These are phyloP conservation scores for Lithophane semibrunnea DNA, from an alignment of 2,888 invertebrate genomes.

Conservation along the genomic window DNA sequence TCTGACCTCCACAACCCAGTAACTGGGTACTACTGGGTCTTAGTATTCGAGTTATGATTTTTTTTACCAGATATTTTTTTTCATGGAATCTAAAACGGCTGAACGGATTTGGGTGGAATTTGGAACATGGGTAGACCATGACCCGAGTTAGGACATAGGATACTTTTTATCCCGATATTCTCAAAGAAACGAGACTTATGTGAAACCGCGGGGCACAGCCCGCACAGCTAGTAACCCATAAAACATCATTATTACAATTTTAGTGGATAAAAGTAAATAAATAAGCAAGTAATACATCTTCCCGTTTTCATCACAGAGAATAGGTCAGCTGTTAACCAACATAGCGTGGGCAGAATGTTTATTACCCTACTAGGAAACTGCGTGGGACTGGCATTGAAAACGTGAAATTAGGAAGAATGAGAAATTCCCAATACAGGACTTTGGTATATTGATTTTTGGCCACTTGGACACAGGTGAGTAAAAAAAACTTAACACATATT, in stretches of 20 bases:
- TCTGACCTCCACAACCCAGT: too few relatives aligned
- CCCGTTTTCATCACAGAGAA: slow-evolving; percentile 1
- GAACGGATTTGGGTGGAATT: too few relatives aligned
- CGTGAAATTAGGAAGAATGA: slow-evolving; percentile 6
- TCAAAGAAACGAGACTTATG: too few relatives aligned
- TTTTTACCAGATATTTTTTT: too few relatives aligned
- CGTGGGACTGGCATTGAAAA: slow-evolving; percentile 18
- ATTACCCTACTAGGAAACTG: slow-evolving; percentile 20
- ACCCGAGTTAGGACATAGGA: too few relatives aligned
- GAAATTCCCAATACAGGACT: not conserved
- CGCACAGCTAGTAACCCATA: not conserved
- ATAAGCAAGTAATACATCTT: not conserved
- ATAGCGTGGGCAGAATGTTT: slow-evolving; percentile 29
- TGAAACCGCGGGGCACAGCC: too few relatives aligned
- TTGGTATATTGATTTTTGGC: not conserved
- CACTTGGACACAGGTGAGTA: not conserved
- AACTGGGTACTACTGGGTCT: too few relatives aligned
- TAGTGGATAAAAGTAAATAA: not conserved
- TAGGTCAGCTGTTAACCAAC: slow-evolving; percentile 10
- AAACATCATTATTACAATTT: not conserved
- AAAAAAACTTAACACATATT: not conserved
- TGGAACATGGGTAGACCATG: too few relatives aligned
- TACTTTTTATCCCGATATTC: too few relatives aligned
- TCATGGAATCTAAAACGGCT: too few relatives aligned
- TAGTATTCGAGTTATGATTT: too few relatives aligned